Evolutionary conservation across 2,888 invertebrate species (phyloP).

Genomic region (Uloborus plumipes): DNA sequence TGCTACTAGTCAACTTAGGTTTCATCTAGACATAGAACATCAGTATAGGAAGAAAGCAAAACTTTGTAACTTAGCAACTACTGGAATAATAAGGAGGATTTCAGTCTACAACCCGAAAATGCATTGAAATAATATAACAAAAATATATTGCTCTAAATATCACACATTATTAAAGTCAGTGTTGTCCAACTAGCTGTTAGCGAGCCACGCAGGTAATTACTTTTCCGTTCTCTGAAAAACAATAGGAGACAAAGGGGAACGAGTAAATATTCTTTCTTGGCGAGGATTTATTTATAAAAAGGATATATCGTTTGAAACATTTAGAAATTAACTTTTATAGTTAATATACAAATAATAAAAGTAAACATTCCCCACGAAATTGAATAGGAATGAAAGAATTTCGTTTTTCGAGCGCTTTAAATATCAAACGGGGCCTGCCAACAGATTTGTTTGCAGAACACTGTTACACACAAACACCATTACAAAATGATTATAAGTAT

Average conservation of each 20-base stretch:
- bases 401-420: constrained; percentile 1
- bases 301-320: no score
- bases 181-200: constrained; percentile 46
- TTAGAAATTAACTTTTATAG: no score
- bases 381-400: background rate
- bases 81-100: constrained; percentile 16
- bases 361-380: no score
- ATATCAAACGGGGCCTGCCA: constrained; percentile 34
- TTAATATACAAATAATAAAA: no score
- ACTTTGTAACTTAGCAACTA: no score
- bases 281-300: no score
- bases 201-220: constrained; percentile 29
- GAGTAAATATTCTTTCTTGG: no score
- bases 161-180: constrained; percentile 46
- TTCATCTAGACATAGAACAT: constrained; percentile 33
- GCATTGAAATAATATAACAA: constrained; percentile 50
- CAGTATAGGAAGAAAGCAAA: constrained; percentile 4
- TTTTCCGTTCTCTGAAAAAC: background rate
- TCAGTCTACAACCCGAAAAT: constrained; percentile 21
- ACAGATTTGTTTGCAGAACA: constrained; percentile 39
- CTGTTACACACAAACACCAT: constrained; percentile 37
- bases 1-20: constrained; percentile 27
- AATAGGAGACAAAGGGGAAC: no score
- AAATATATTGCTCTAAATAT: constrained; percentile 55
- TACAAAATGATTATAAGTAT: constrained; percentile 42